A percentile compares a stretch with the other conserved stretches of the same genome.
Evolutionary conservation across 2,113 vertebrate genomes (phyloP).

Genomic region (Pimephales promelas): DNA sequence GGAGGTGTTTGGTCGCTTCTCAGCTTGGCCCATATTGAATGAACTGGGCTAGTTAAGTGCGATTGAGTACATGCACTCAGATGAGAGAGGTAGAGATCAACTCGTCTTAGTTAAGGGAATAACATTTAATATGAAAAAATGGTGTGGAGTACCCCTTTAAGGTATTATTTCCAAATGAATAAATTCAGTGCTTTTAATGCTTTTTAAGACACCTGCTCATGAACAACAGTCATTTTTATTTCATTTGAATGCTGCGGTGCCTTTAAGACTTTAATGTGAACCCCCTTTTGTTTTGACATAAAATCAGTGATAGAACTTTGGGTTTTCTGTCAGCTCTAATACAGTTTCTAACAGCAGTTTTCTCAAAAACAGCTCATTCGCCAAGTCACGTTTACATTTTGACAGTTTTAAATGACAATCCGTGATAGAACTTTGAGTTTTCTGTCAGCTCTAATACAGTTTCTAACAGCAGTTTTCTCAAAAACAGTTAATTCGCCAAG

Average conservation of each 20-base stretch:
- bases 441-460: background rate
- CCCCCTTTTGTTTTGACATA: background rate
- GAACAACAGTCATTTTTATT: background rate
- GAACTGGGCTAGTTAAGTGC: too few relatives aligned
- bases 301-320: background rate
- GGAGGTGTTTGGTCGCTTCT: too few relatives aligned
- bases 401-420: background rate
- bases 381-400: background rate
- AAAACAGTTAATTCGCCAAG: background rate
- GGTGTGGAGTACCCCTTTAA: too few relatives aligned
- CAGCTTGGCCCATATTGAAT: too few relatives aligned
- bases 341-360: background rate
- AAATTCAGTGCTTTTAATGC: too few relatives aligned
- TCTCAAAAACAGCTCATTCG: background rate
- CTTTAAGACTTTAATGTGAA: background rate
- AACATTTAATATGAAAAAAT: too few relatives aligned
- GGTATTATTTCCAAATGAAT: too few relatives aligned
- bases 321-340: background rate
- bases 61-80: too few relatives aligned
- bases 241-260: background rate
- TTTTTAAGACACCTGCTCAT: too few relatives aligned
- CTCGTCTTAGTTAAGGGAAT: too few relatives aligned
- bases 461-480: background rate
- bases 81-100: too few relatives aligned
- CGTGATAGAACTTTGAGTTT: background rate